Evolutionary conservation across 2,113 vertebrate genomes (phyloP).

Genomic region (Sylvia atricapilla): DNA sequence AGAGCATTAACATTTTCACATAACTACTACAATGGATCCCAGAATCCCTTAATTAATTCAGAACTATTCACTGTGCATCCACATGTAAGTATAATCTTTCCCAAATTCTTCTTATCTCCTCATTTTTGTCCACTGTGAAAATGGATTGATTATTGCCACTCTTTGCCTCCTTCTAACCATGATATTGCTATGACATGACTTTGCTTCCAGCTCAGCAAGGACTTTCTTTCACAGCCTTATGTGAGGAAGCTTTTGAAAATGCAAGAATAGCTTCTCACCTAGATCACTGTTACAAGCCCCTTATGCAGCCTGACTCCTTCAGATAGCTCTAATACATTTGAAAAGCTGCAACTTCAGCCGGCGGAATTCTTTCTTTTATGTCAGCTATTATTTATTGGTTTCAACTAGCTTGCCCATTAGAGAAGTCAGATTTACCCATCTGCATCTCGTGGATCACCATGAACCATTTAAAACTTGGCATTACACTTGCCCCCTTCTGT

Average conservation of each 20-base stretch:
- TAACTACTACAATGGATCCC: neutral
- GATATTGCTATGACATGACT: neutral
- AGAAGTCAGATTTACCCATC: neutral
- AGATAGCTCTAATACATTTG: neutral
- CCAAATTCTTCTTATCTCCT: neutral
- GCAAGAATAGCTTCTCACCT: neutral
- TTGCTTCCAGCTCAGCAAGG: neutral
- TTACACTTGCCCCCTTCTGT: slow-evolving; percentile 25
- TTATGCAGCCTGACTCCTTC: neutral
- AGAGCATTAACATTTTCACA: neutral
- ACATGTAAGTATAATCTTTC: neutral
- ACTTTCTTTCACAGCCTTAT: neutral
- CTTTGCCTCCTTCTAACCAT: neutral
- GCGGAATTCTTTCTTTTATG: neutral
- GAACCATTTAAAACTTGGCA: slow-evolving; percentile 41
- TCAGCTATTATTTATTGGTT: neutral
- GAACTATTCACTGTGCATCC: neutral
- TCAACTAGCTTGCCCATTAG: neutral
- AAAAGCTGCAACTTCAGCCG: neutral
- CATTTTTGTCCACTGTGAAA: neutral
- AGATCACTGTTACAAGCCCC: neutral
- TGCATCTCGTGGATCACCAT: slow-evolving; percentile 2
- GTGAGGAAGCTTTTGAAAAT: neutral
- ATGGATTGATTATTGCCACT: neutral
- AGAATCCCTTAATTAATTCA: neutral